phyloP scores from a whole-genome alignment of 2,888 invertebrate genomes.

The Lepas anatifera region DNA sequence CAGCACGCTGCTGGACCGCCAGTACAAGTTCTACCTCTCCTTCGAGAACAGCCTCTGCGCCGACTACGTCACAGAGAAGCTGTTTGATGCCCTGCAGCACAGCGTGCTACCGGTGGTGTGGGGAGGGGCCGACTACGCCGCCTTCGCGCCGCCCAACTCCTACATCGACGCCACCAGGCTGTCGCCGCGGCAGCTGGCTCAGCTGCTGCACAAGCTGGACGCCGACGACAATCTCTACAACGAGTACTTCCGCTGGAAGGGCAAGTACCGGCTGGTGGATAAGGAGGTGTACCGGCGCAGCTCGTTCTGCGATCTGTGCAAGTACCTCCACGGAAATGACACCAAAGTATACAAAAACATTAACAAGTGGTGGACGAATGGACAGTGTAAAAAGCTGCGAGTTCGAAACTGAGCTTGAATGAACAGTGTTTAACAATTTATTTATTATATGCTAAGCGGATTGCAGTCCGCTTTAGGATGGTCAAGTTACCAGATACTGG shows the following conservation, averaged over 20 bases:
- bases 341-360: conserved; percentile 6
- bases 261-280: conserved; percentile 14
- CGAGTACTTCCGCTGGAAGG: conserved; percentile 26
- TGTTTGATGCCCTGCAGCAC: conserved; percentile 26
- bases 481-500: too few relatives aligned
- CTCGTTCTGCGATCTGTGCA: conserved; percentile 16
- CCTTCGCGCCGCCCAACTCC: conserved; percentile 29
- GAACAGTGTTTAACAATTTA: too few relatives aligned
- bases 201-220: conserved; percentile 27
- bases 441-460: too few relatives aligned
- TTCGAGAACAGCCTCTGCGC: conserved; percentile 30
- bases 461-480: too few relatives aligned
- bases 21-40: conserved; percentile 29
- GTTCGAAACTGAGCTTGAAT: too few relatives aligned
- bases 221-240: conserved; percentile 25
- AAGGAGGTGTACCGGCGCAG: background rate
- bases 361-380: conserved; percentile 16
- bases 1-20: conserved; percentile 15
- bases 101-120: conserved; percentile 30
- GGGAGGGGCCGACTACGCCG: conserved; percentile 29
- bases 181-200: conserved; percentile 28
- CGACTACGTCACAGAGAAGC: conserved; percentile 31
- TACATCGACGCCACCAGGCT: conserved; percentile 31
- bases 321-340: conserved; percentile 4
- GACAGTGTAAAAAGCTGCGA: background rate